phyloP scores from a whole-genome alignment of 2,888 invertebrate genomes.

The Megalurothrips usitatus region DNA sequence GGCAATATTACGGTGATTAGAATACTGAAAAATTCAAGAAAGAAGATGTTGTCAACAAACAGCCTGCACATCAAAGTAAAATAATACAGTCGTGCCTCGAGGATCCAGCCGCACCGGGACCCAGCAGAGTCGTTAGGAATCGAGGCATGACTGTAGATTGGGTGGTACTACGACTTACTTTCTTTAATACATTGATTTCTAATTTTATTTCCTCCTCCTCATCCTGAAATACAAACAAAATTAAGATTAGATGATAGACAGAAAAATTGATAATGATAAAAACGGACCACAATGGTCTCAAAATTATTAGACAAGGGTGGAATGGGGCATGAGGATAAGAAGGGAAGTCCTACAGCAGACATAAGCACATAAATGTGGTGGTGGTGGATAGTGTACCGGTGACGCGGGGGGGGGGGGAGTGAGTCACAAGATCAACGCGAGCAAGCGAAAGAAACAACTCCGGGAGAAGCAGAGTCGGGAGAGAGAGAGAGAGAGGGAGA shows the following conservation, averaged over 20 bases:
- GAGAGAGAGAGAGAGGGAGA: too few relatives aligned
- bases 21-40: slow-evolving; percentile 60
- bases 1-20: slow-evolving; percentile 98
- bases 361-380: background rate
- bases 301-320: too few relatives aligned
- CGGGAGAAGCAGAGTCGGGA: background rate
- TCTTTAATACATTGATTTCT: slow-evolving; percentile 99
- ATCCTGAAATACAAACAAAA: slow-evolving; percentile 56
- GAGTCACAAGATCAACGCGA: background rate
- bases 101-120: background rate
- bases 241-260: background rate
- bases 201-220: slow-evolving; percentile 99
- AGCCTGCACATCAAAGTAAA: background rate
- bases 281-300: too few relatives aligned
- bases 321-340: too few relatives aligned
- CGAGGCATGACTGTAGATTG: background rate
- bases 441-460: background rate
- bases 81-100: background rate
- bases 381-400: background rate
- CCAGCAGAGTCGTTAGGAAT: background rate
- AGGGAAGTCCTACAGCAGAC: background rate
- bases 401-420: background rate
- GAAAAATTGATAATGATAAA: too few relatives aligned
- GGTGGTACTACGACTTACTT: slow-evolving; percentile 48
- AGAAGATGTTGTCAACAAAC: background rate